Conservation (phyloP, 2,797 vertebrate species). For the Phoxinus dragarum region DNA sequence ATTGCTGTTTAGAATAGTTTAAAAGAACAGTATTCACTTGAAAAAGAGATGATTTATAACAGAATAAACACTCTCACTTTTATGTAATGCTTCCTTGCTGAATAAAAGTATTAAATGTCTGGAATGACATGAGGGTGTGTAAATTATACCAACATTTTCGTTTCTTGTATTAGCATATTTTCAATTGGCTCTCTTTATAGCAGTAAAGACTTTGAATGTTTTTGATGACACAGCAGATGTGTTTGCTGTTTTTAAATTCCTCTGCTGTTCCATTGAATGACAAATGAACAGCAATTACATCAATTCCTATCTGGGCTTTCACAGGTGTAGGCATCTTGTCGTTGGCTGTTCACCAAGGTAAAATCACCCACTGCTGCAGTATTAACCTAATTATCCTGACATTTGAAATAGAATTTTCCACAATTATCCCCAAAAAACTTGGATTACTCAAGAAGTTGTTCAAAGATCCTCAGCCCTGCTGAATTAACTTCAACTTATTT, state of each 20-base stretch:
- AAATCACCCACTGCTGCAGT: slow-evolving; percentile 38
- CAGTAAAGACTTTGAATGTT: not conserved
- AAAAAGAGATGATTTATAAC: not conserved
- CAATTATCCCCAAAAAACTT: slow-evolving; percentile 30
- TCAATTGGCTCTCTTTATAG: not conserved
- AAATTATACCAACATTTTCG: not conserved
- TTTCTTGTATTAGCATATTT: not conserved
- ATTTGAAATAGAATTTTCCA: slow-evolving; percentile 43
- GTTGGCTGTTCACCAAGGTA: slow-evolving; percentile 42
- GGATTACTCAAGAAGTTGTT: slow-evolving; percentile 15
- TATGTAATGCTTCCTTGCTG: not conserved
- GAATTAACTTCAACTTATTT: not conserved
- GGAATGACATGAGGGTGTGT: not conserved
- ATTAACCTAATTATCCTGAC: slow-evolving; percentile 42
- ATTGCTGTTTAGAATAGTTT: not conserved
- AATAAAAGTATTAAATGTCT: not conserved
- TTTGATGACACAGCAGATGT: not conserved
- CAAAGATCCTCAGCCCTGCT: slow-evolving; percentile 12
- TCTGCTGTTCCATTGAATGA: slow-evolving; percentile 21
- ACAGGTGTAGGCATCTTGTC: slow-evolving; percentile 40
- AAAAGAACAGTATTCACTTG: not conserved
- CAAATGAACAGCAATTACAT: slow-evolving; percentile 28
- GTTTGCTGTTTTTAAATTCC: not conserved
- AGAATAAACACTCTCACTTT: not conserved
- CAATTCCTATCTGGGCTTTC: slow-evolving; percentile 25